Conservation (phyloP, 2,113 vertebrate species). For the Saguinus midas region DNA sequence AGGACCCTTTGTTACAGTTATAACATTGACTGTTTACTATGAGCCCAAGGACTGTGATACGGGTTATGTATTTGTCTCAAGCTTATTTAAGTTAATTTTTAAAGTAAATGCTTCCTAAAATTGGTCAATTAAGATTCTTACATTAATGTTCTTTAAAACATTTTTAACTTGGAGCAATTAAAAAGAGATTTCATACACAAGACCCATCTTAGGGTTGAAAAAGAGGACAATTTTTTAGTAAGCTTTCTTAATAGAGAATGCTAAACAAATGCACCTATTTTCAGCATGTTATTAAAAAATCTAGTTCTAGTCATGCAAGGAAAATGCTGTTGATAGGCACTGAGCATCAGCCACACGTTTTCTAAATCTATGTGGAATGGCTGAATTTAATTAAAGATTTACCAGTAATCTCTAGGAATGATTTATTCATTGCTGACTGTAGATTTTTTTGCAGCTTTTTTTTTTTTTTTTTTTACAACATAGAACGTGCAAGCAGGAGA, state of each 20-base stretch:
- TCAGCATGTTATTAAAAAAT: constrained; percentile 25
- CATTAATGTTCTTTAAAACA: constrained; percentile 41
- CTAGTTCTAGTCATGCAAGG: background rate
- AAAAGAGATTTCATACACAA: constrained; percentile 41
- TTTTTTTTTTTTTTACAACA: background rate
- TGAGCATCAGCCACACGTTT: background rate
- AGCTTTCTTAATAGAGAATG: constrained; percentile 31
- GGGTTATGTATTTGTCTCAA: background rate
- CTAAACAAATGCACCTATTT: constrained; percentile 42
- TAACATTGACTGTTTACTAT: background rate
- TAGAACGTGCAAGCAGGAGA: background rate
- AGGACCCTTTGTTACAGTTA: background rate
- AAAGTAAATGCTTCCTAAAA: constrained; percentile 9
- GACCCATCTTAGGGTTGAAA: constrained; percentile 10
- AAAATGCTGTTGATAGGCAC: constrained; percentile 17
- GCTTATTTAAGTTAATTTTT: background rate
- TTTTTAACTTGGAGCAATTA: constrained; percentile 22
- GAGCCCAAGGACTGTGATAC: background rate
- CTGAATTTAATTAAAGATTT: constrained; percentile 49
- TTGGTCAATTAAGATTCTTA: background rate
- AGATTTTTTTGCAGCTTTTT: constrained; percentile 41
- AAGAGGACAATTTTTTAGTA: constrained; percentile 1
- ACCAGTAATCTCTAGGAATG: constrained; percentile 11
- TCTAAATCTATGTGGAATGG: background rate
- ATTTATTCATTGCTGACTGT: constrained; percentile 16